A percentile compares a stretch with the other conserved stretches of the same genome.
These are phyloP conservation scores for Bimastos eiseni DNA, from an alignment of 2,888 invertebrate species.

Conservation along the genomic window DNA sequence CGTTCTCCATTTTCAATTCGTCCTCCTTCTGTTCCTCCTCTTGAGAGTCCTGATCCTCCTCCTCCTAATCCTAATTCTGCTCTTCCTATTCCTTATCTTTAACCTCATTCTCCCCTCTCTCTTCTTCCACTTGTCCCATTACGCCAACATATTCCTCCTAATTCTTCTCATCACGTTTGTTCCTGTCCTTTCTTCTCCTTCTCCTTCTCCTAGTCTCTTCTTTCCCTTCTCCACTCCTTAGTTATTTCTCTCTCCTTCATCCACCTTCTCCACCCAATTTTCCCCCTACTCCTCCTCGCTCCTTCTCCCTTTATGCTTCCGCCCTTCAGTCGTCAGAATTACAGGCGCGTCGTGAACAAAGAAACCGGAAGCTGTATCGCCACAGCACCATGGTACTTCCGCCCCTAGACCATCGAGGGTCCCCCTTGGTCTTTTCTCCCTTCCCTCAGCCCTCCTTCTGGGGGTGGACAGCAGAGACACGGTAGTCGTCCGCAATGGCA, in stretches of 20 bases:
- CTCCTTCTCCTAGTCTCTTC: not conserved
- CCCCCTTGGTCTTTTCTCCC: not conserved
- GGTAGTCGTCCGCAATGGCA: not conserved
- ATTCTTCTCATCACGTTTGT: not conserved
- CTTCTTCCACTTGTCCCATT: no score
- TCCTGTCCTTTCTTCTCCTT: not conserved
- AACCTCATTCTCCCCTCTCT: not conserved
- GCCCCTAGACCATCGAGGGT: not conserved
- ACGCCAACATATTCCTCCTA: not conserved
- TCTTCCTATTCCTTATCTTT: no score
- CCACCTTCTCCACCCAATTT: not conserved
- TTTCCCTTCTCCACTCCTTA: not conserved
- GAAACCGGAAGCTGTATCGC: not conserved
- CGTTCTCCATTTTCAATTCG: no score
- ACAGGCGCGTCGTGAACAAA: not conserved
- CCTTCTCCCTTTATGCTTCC: not conserved
- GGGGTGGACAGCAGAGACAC: not conserved
- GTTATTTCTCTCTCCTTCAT: not conserved
- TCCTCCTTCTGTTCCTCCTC: no score
- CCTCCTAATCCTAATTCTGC: no score
- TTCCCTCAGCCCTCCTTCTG: not conserved
- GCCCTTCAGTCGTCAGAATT: not conserved
- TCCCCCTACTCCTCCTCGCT: no score
- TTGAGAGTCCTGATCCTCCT: no score
- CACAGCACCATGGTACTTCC: not conserved